Conservation (phyloP, 2,113 vertebrate species). For the Erpornis zantholeuca region DNA sequence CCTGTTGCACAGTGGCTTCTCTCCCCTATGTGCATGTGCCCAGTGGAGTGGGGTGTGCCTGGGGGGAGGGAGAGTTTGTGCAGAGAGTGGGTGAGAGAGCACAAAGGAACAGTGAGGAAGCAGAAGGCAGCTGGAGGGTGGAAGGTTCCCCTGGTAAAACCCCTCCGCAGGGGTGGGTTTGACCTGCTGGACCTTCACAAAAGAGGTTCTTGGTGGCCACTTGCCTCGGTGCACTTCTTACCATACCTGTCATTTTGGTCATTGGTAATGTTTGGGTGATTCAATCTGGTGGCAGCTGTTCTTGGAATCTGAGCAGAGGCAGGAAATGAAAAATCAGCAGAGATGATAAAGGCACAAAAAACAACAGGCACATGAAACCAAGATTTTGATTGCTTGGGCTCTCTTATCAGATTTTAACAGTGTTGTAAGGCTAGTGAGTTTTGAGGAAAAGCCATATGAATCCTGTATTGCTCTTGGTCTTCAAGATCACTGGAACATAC, state of each 20-base stretch:
- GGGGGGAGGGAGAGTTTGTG: neutral
- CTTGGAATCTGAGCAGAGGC: neutral
- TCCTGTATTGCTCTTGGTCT: neutral
- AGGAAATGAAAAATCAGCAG: neutral
- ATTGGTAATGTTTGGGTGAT: neutral
- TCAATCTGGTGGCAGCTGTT: neutral
- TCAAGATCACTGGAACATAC: neutral
- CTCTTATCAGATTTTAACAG: neutral
- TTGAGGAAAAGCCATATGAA: neutral
- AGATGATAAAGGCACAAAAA: neutral
- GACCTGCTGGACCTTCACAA: neutral
- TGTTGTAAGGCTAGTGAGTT: neutral
- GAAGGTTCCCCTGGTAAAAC: neutral
- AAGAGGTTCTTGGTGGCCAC: neutral
- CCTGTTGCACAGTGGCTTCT: neutral
- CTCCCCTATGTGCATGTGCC: fast-evolving
- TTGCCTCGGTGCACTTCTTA: fast-evolving
- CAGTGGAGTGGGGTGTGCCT: too few species aligned
- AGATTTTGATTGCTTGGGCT: neutral
- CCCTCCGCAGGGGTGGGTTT: neutral
- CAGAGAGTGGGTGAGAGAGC: neutral
- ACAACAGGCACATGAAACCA: neutral
- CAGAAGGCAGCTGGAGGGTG: neutral
- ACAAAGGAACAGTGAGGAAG: neutral
- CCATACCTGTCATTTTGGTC: neutral